Percentiles rank a stretch among this genome's conserved stretches.
Evolutionary conservation across 1,140 invertebrate species (phyloP).

Genomic region (Aricia agestis): DNA sequence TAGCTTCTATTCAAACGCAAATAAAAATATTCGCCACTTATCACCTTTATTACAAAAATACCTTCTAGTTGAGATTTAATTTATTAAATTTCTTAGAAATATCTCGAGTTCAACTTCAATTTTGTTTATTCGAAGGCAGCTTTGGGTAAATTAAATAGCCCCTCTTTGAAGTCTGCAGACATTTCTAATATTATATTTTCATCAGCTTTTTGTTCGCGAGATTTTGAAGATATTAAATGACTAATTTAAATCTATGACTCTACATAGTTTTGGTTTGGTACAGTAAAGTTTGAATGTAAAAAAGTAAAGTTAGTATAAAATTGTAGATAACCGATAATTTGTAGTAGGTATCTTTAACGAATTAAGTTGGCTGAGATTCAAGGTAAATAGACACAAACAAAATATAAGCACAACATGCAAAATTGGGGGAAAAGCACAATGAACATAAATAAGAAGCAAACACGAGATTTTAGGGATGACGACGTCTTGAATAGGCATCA

Average conservation of each 20-base stretch:
- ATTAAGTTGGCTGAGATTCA: too few relatives aligned
- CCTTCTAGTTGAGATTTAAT: slow-evolving; percentile 1
- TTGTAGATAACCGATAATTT: too few relatives aligned
- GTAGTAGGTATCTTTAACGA: too few relatives aligned
- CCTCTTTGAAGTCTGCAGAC: slow-evolving; percentile 5
- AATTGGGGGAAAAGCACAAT: too few relatives aligned
- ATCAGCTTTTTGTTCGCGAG: neutral
- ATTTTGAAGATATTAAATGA: neutral
- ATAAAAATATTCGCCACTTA: neutral
- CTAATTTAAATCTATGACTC: neutral
- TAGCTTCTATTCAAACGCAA: too few relatives aligned
- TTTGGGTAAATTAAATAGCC: slow-evolving; percentile 9
- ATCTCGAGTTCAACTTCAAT: slow-evolving; percentile 10
- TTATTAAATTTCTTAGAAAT: neutral
- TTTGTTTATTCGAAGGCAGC: neutral
- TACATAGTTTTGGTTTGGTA: neutral
- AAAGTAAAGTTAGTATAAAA: too few relatives aligned
- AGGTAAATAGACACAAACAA: too few relatives aligned
- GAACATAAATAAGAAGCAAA: too few relatives aligned
- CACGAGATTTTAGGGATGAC: too few relatives aligned
- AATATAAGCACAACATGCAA: too few relatives aligned
- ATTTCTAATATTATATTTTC: slow-evolving; percentile 9
- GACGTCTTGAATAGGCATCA: too few relatives aligned
- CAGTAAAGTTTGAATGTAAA: too few relatives aligned
- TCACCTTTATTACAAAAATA: neutral